A percentile compares a stretch with the other conserved stretches of the same genome.
Conservation (phyloP, 35 echinoderm and acorn worm genomes). For the Ophioderma brevispina region DNA sequence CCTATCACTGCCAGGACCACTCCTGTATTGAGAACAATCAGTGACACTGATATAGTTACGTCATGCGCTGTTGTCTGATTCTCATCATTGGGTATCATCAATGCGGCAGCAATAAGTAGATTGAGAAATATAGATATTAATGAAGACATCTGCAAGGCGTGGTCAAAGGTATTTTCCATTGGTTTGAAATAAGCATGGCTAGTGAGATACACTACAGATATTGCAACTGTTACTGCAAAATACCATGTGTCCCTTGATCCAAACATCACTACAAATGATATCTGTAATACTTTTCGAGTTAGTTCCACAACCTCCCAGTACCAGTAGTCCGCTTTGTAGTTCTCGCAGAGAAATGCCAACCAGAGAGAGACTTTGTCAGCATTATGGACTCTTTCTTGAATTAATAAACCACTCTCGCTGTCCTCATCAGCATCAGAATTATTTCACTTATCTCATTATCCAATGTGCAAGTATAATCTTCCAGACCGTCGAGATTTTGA, state of each 20-base stretch:
- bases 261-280: constrained; percentile 17
- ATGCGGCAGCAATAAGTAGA: neutral
- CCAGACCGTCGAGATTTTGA: neutral
- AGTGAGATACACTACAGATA: constrained; percentile 41
- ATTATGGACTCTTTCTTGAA: neutral
- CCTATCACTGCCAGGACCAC: constrained; percentile 4
- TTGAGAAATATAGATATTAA: constrained; percentile 8
- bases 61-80: neutral
- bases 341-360: constrained; percentile 33
- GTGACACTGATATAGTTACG: neutral
- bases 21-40: constrained; percentile 11
- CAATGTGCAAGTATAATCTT: neutral
- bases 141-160: constrained; percentile 43
- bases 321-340: constrained; percentile 56
- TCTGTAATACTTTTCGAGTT: constrained; percentile 38
- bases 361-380: neutral
- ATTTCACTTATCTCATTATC: neutral
- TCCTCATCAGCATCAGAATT: neutral
- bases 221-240: neutral
- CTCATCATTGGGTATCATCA: constrained; percentile 6
- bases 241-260: constrained; percentile 25
- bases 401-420: neutral
- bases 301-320: constrained; percentile 65
- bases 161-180: constrained; percentile 30
- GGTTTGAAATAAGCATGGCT: constrained; percentile 32